phyloP scores from a whole-genome alignment of 2,113 vertebrate species.

The Rana temporaria region DNA sequence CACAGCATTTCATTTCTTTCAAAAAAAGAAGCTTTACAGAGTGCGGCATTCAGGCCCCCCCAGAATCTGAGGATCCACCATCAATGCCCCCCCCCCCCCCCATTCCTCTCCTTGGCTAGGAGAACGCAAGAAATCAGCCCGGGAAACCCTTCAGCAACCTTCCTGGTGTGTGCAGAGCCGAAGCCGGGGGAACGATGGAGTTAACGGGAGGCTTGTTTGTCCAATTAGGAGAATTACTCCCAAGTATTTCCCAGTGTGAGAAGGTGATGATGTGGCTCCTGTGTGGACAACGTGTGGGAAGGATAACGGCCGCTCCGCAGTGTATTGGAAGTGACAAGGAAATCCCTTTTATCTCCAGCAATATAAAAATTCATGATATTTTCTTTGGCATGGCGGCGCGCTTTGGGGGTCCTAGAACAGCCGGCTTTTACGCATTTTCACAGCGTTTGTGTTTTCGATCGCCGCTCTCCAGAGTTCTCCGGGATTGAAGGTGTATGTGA shows the following conservation, averaged over 20 bases:
- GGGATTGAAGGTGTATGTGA: neutral
- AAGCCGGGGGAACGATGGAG: neutral
- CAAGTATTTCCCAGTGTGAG: neutral
- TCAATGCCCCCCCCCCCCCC: too few species aligned
- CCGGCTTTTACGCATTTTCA: neutral
- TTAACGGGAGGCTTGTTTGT: slow-evolving; percentile 9
- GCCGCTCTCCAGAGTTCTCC: neutral
- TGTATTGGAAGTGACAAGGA: slow-evolving; percentile 41
- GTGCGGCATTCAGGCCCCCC: too few species aligned
- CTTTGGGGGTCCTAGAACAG: slow-evolving; percentile 12
- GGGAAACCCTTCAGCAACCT: too few species aligned
- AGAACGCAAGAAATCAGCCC: too few species aligned
- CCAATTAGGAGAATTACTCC: neutral
- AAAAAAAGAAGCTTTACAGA: too few species aligned
- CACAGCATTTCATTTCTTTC: too few species aligned
- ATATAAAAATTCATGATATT: slow-evolving; percentile 43
- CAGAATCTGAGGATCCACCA: too few species aligned
- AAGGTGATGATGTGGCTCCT: slow-evolving; percentile 50
- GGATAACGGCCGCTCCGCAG: neutral
- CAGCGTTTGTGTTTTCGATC: neutral
- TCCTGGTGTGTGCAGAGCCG: too few species aligned
- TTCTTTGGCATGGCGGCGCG: slow-evolving; percentile 28
- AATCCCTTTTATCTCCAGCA: slow-evolving; percentile 52
- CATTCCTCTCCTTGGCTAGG: too few species aligned
- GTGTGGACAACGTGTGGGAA: slow-evolving; percentile 10